These are phyloP conservation scores for Clinocottus analis DNA, from an alignment of 2,113 vertebrate genomes.

Conservation along the genomic window DNA sequence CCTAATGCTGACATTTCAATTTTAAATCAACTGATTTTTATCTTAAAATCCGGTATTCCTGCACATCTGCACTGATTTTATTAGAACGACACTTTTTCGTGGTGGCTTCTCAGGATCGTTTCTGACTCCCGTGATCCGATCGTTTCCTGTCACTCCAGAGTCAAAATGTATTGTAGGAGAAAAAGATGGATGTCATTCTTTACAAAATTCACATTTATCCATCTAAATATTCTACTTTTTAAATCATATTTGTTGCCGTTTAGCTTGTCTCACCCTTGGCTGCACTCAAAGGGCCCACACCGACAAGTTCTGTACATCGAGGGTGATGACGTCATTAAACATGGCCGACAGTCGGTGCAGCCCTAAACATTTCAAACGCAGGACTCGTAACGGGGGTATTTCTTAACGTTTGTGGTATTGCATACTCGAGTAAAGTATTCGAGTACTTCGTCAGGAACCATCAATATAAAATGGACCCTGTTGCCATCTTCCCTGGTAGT, in stretches of 20 bases:
- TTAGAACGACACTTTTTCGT: neutral
- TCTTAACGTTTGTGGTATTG: neutral
- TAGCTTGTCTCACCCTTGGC: neutral
- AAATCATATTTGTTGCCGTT: neutral
- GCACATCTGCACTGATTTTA: neutral
- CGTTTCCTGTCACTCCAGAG: neutral
- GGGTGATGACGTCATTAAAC: neutral
- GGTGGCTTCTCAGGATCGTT: neutral
- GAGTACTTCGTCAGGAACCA: slow-evolving; percentile 1
- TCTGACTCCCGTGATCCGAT: neutral
- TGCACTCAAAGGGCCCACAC: neutral
- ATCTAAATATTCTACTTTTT: neutral
- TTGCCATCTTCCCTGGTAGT: neutral
- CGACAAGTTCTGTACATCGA: neutral
- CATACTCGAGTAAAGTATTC: neutral
- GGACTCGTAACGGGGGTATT: neutral
- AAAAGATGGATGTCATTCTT: neutral
- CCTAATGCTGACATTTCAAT: neutral
- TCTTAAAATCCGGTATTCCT: neutral
- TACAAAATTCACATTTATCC: neutral
- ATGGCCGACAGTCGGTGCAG: neutral
- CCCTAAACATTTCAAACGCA: slow-evolving; percentile 1
- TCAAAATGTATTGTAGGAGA: neutral
- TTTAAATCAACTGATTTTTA: neutral
- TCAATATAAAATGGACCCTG: slow-evolving; percentile 3